phyloP scores from a whole-genome alignment of 1,140 invertebrate species.

The Propsilocerus akamusi region DNA sequence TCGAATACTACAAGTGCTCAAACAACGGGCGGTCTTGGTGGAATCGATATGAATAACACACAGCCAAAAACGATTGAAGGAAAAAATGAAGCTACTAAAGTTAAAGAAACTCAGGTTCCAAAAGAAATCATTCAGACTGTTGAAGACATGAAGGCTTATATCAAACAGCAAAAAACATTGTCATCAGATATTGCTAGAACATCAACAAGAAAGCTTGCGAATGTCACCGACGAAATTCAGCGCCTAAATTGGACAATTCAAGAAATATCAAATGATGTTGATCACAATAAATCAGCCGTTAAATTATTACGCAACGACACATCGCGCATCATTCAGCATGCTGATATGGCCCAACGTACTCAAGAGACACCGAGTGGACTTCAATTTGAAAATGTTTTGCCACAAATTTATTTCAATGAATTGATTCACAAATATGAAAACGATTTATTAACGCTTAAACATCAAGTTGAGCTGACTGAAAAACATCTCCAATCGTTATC shows the following conservation, averaged over 20 bases:
- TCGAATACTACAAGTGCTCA: constrained; percentile 16
- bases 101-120: constrained; percentile 51
- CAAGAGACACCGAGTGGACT: constrained; percentile 55
- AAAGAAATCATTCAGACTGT: constrained; percentile 42
- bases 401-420: constrained; percentile 51
- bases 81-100: constrained; percentile 32
- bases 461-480: constrained; percentile 55
- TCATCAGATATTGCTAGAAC: constrained; percentile 61
- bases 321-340: constrained; percentile 47
- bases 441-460: constrained; percentile 43
- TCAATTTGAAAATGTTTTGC: constrained; percentile 59
- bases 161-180: constrained; percentile 63
- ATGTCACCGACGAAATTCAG: constrained; percentile 17
- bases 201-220: constrained; percentile 18
- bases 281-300: constrained; percentile 39
- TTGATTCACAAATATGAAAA: constrained; percentile 52
- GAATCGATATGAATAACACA: constrained; percentile 34
- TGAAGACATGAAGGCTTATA: constrained; percentile 48
- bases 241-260: constrained; percentile 22
- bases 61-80: constrained; percentile 31
- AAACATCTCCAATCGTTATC: constrained; percentile 48
- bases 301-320: constrained; percentile 56
- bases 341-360: constrained; percentile 60
- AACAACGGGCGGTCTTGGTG: constrained; percentile 35
- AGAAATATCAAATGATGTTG: constrained; percentile 34